These are phyloP conservation scores for Eupithecia pulchellata DNA, from an alignment of 2,888 invertebrate genomes.

Conservation along the genomic window DNA sequence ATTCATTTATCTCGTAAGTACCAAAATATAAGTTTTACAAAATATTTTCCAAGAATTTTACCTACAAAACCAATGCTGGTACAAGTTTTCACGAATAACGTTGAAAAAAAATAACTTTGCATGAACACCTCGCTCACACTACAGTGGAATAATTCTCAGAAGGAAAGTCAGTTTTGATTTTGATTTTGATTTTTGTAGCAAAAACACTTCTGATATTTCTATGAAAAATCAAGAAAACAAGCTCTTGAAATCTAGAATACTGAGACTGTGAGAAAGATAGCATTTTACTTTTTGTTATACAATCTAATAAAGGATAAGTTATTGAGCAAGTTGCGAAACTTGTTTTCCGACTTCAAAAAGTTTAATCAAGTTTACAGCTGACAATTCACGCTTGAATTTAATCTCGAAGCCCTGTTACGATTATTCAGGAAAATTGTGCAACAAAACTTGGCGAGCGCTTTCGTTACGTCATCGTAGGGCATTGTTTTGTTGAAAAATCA, in stretches of 20 bases:
- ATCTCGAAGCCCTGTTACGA: conserved; percentile 33
- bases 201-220: too few relatives aligned
- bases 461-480: conserved; percentile 14
- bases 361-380: conserved; percentile 41
- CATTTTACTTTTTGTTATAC: conserved; percentile 27
- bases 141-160: not conserved
- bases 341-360: conserved; percentile 38
- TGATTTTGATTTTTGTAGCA: too few relatives aligned
- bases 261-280: not conserved
- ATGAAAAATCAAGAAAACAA: too few relatives aligned
- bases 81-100: not conserved
- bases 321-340: conserved; percentile 37
- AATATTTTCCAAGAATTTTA: not conserved
- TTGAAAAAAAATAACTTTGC: not conserved
- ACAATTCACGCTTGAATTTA: conserved; percentile 39
- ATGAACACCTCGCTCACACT: not conserved
- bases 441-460: conserved; percentile 34
- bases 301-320: conserved; percentile 40
- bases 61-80: not conserved
- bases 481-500: conserved; percentile 9
- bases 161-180: too few relatives aligned
- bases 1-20: not conserved
- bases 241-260: not conserved
- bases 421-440: conserved; percentile 35
- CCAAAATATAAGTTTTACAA: not conserved